A percentile compares a stretch with the other conserved stretches of the same genome.
These are phyloP conservation scores for Drosophila putrida DNA, from an alignment of 2,888 invertebrate genomes.

Conservation along the genomic window DNA sequence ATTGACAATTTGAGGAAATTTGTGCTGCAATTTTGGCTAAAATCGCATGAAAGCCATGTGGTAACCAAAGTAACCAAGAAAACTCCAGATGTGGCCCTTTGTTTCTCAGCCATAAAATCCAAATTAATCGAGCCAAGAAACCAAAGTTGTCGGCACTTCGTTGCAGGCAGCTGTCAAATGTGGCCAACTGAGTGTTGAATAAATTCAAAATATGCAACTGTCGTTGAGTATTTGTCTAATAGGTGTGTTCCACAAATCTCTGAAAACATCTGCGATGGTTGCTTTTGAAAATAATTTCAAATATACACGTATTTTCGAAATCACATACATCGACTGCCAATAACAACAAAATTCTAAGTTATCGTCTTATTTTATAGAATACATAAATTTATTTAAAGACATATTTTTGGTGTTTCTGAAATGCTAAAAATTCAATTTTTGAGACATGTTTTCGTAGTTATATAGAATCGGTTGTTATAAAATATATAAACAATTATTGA, in stretches of 20 bases:
- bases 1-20: conserved; percentile 21
- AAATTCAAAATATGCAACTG: conserved; percentile 43
- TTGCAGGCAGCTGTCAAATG: conserved; percentile 24
- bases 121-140: conserved; percentile 31
- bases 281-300: too few species aligned
- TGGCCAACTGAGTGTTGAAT: conserved; percentile 13
- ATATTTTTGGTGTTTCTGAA: too few species aligned
- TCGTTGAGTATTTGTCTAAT: conserved; percentile 28
- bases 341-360: too few species aligned
- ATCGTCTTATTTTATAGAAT: too few species aligned
- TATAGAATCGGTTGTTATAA: too few species aligned
- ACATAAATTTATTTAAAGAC: too few species aligned
- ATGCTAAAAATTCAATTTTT: too few species aligned
- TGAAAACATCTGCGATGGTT: too few species aligned
- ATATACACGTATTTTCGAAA: too few species aligned
- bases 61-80: background rate
- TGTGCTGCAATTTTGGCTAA: conserved; percentile 12
- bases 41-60: conserved; percentile 12
- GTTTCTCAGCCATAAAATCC: background rate
- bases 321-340: too few species aligned
- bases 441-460: too few species aligned
- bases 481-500: too few species aligned
- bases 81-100: conserved; percentile 1
- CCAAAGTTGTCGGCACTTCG: conserved; percentile 15
- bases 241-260: conserved; percentile 12